Percentiles rank a stretch among this genome's conserved stretches.
Evolutionary conservation across 2,113 vertebrate genomes (phyloP).

Genomic region (Gadus chalcogrammus): DNA sequence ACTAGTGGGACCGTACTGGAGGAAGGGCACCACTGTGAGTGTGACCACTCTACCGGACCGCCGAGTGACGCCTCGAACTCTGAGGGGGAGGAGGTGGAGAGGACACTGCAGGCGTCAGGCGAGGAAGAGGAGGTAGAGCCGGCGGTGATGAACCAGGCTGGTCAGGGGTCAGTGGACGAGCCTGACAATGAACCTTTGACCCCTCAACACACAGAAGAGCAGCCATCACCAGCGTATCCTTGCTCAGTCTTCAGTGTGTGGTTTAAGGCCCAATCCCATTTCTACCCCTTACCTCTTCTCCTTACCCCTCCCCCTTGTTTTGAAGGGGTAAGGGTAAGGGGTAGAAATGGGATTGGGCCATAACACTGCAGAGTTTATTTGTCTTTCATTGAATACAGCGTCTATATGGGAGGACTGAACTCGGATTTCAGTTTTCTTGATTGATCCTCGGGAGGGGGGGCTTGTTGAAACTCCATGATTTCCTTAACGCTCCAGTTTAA

Average conservation of each 20-base stretch:
- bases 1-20: background rate
- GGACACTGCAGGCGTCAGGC: background rate
- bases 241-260: too few relatives aligned
- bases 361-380: too few relatives aligned
- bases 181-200: constrained; percentile 1
- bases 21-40: constrained; percentile 4
- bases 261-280: too few relatives aligned
- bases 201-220: constrained; percentile 15
- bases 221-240: constrained; percentile 57
- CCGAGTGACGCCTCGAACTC: constrained; percentile 26
- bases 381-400: too few relatives aligned
- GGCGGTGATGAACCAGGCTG: too few relatives aligned
- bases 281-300: too few relatives aligned
- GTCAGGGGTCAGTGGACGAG: constrained; percentile 8
- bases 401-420: too few relatives aligned
- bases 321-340: too few relatives aligned
- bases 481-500: constrained; percentile 70
- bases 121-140: background rate
- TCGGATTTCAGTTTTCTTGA: too few relatives aligned
- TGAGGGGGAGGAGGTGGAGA: constrained; percentile 26
- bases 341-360: too few relatives aligned
- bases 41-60: constrained; percentile 29
- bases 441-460: too few relatives aligned
- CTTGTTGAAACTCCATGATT: constrained; percentile 3
- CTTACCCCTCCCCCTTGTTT: too few relatives aligned